Evolutionary conservation across 2,797 vertebrate genomes (phyloP).

Genomic region (Xiphophorus birchmanni): DNA sequence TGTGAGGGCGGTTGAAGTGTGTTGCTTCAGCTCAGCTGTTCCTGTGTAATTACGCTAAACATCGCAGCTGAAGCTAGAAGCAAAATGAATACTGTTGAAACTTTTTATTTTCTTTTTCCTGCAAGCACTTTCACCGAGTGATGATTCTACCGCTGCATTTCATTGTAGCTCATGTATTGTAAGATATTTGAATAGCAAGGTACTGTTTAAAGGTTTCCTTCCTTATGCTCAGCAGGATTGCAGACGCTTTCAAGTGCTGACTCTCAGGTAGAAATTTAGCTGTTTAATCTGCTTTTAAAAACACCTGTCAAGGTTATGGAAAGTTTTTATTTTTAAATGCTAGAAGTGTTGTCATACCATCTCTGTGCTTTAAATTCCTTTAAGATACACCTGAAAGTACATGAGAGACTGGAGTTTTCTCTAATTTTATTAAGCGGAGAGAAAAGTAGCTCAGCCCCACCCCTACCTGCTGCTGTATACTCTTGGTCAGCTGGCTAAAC

Average conservation of each 20-base stretch:
- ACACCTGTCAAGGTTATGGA: background rate
- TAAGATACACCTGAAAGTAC: background rate
- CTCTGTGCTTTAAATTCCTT: background rate
- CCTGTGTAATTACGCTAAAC: constrained; percentile 26
- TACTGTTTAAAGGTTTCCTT: constrained; percentile 38
- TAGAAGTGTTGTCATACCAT: background rate
- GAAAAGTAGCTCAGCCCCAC: background rate
- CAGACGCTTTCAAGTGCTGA: constrained; percentile 35
- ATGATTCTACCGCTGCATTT: background rate
- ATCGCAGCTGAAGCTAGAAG: constrained; percentile 13
- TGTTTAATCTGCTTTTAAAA: constrained; percentile 20
- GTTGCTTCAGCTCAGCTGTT: constrained; percentile 47
- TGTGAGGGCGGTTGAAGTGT: constrained; percentile 36
- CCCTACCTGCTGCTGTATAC: background rate
- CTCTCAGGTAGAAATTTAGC: constrained; percentile 23
- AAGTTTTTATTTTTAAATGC: background rate
- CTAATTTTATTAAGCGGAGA: background rate
- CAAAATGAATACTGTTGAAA: constrained; percentile 1
- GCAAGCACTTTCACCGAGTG: constrained; percentile 1
- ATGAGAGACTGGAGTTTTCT: constrained; percentile 9
- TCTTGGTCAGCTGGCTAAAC: background rate
- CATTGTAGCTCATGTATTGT: constrained; percentile 38
- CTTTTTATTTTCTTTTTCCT: constrained; percentile 6
- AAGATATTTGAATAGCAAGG: constrained; percentile 40
- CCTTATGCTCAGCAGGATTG: constrained; percentile 44